Base-by-base conservation (phyloP, 92 coral and sea anemone genomes). In the Nematostella vectensis region DNA sequence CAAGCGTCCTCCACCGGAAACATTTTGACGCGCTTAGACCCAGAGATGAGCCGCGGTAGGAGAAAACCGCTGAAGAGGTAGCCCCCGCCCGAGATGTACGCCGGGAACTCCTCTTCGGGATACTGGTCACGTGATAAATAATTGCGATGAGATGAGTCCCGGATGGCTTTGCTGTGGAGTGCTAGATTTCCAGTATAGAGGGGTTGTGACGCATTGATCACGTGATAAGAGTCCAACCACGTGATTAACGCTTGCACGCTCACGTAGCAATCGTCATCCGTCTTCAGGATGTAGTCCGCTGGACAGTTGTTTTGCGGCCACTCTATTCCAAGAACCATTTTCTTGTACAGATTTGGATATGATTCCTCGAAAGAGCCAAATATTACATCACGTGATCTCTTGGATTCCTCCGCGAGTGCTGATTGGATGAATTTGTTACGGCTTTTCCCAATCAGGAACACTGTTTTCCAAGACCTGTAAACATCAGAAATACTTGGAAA, bases 1-100 rank as follows among this genome's bases (percentile, higher is more conserved):
- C 77, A 80, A 23, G 95, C 95, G 43, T 85, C 95, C 63, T 84
- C 94, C 9, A 74, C 71, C 42, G 94, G 69, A 61, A 84, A 62
- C 25, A 74, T 27, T 11, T 79, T 70, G 27, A 59, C 59, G 1
- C 48, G 16, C 28, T 50, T 63, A 8, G 95, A 75, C 13, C 72
- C 78, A 24, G 24, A 25, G 15, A 48, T 15, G 27, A 85, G 83
- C 48, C 63, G 57, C 17, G 54, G 51, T 33, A 85, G 67, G 26
- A 85, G 76, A 50, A 47, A 68, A 13, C 69, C 95, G 16, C 88
- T 85, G 48, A 85, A 80, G 2, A 85, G 67, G 29, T 84, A 84
- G 0, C 94, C 94, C 16, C 87, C 94, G n/a, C 95, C 95, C 0
- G 95, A 75, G 17, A 83, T 71, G 55, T 85, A 85, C 8, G 52